A percentile compares a stretch with the other conserved stretches of the same genome.
Evolutionary conservation across 2,113 vertebrate genomes (phyloP).

Genomic region (Asarcornis scutulata): DNA sequence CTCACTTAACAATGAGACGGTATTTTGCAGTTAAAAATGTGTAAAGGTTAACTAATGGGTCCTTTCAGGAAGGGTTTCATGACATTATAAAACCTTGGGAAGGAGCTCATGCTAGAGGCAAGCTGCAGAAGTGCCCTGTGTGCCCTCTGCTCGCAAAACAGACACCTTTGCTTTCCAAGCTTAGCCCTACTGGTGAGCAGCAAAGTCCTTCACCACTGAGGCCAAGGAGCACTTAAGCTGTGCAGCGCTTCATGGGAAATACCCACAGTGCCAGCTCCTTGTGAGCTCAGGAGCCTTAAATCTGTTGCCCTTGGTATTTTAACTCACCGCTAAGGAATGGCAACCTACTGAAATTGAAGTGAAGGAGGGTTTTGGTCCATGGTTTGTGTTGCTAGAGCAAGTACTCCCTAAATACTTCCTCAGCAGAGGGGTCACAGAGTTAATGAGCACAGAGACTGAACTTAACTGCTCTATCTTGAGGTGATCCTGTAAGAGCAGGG

Average conservation of each 20-base stretch:
- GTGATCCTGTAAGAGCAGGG: background rate
- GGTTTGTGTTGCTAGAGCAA: background rate
- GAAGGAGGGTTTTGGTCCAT: background rate
- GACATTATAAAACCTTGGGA: background rate
- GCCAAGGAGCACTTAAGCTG: background rate
- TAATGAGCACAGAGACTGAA: background rate
- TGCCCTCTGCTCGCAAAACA: background rate
- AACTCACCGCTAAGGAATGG: background rate
- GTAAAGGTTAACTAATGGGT: background rate
- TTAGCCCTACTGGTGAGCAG: too few relatives aligned
- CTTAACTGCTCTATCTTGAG: background rate
- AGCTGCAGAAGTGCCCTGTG: background rate
- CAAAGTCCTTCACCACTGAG: background rate
- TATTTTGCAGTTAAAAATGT: background rate
- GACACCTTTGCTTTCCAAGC: background rate
- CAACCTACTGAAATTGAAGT: background rate
- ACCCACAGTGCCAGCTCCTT: background rate
- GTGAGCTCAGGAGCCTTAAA: background rate
- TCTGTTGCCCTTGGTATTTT: background rate
- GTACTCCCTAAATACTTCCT: background rate
- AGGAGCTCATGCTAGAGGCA: background rate
- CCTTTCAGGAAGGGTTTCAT: background rate
- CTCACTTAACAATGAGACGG: background rate
- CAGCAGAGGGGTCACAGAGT: background rate
- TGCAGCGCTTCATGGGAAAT: background rate